Percentiles rank a stretch among this genome's conserved stretches.
Conservation (phyloP, 2,113 vertebrate species). For the Theristicus caerulescens region DNA sequence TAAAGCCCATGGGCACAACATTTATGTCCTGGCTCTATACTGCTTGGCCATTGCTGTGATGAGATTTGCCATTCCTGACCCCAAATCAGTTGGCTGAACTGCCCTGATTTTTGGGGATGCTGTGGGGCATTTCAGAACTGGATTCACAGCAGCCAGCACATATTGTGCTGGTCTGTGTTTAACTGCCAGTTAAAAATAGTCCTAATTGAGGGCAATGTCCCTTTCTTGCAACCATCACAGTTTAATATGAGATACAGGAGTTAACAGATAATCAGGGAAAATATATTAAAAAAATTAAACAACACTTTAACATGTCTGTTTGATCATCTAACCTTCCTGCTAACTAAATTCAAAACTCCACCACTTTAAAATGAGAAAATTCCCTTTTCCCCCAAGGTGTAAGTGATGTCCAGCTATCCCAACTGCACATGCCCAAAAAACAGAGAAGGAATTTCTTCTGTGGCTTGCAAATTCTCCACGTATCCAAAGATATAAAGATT, state of each 20-base stretch:
- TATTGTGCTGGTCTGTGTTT: not conserved
- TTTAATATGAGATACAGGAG: not conserved
- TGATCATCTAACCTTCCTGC: not conserved
- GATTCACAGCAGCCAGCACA: not conserved
- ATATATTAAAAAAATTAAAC: not conserved
- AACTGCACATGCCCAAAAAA: not conserved
- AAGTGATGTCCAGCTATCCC: not conserved
- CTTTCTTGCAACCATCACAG: not conserved
- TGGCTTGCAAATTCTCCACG: not conserved
- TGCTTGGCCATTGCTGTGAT: not conserved
- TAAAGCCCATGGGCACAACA: not conserved
- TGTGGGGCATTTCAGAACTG: not conserved
- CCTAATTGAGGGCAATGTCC: not conserved
- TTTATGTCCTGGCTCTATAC: not conserved
- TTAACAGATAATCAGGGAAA: not conserved
- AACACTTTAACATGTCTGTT: not conserved
- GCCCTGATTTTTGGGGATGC: not conserved
- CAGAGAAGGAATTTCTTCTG: not conserved
- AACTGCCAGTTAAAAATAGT: not conserved
- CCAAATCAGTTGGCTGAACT: not conserved
- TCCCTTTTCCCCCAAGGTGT: not conserved
- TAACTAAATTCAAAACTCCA: not conserved
- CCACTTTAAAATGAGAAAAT: not conserved
- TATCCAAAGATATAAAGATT: not conserved
- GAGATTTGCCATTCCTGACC: not conserved